Evolutionary conservation across 1,140 invertebrate species (phyloP).

Genomic region (Heliothis virescens): DNA sequence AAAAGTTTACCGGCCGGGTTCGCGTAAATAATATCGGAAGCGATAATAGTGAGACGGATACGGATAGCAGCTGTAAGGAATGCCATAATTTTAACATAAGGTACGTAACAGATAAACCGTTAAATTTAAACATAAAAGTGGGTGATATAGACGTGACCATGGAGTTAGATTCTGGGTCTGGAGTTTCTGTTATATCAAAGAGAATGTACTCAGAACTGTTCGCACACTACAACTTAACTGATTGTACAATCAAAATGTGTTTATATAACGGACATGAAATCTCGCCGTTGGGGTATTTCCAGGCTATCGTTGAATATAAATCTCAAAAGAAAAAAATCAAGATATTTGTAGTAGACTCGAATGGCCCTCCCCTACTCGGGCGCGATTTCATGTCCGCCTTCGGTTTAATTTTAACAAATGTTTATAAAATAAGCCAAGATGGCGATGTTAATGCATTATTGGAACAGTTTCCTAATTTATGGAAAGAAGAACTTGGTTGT

Average conservation of each 20-base stretch:
- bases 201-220: not conserved
- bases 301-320: not conserved
- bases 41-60: not conserved
- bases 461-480: not conserved
- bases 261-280: constrained; percentile 3
- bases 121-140: not conserved
- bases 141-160: not conserved
- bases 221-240: not conserved
- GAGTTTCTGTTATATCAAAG: not conserved
- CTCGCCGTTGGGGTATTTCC: not conserved
- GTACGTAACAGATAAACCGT: not conserved
- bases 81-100: not conserved
- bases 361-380: not conserved
- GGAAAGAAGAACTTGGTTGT: not conserved
- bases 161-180: not conserved
- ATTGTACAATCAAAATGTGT: not conserved
- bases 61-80: not conserved
- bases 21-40: not conserved
- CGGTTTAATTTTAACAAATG: not conserved
- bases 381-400: not conserved
- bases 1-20: not conserved
- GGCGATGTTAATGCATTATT: not conserved
- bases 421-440: not conserved
- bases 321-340: not conserved
- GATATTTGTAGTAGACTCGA: not conserved